Evolutionary conservation across 2,797 vertebrate species (phyloP), one percentile per base, ranked within the genome.

Genomic region (Ispidina lecontei): DNA sequence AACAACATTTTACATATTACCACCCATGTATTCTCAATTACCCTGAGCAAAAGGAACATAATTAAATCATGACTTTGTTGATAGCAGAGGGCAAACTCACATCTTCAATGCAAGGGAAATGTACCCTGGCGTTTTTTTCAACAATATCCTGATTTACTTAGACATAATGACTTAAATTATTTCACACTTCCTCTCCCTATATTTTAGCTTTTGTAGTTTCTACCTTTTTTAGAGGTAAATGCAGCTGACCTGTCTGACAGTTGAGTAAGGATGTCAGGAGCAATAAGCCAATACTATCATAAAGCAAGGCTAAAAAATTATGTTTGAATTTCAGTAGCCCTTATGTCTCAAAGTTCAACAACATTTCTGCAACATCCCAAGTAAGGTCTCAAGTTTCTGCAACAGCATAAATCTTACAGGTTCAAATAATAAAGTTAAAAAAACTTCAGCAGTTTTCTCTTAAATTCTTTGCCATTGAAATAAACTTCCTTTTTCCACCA

Each of bases 21-120:
- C 2, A 1, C 39, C 25, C 3, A 1, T 9, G 16, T 4, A 10
- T 26, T 51, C 58, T 29, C 14, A 22, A 13, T 46, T n/a, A 23
- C 31, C 14, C 22, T 17, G 22, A 15, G 19, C n/a, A 33, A 35
- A 58, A 47, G 59, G n/a, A 35, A 54, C 21, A 9, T 31, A 58
- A 28, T 3, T 28, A 59, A 71, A 33, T 26, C 10, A 7, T 8
- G 33, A 25, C n/a, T 68, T 44, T 44, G 21, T 35, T 64, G 33
- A 28, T 54, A 54, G 12, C 64, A 68, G 49, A 49, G 31, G 44
- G 55, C 79, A 79, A 71, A 54, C 18, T 49, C 39, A 1, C 14
- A 33, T 23, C 60, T 80, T 54, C 63, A 54, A 2, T 33, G 12
- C 39, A 54, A 75, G 44, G 52, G 37, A 83, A 63, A 67, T 0